Evolutionary conservation across 2,888 invertebrate genomes (phyloP), one percentile per base, ranked within the genome.

Genomic region (Ormyrus nitidulus): DNA sequence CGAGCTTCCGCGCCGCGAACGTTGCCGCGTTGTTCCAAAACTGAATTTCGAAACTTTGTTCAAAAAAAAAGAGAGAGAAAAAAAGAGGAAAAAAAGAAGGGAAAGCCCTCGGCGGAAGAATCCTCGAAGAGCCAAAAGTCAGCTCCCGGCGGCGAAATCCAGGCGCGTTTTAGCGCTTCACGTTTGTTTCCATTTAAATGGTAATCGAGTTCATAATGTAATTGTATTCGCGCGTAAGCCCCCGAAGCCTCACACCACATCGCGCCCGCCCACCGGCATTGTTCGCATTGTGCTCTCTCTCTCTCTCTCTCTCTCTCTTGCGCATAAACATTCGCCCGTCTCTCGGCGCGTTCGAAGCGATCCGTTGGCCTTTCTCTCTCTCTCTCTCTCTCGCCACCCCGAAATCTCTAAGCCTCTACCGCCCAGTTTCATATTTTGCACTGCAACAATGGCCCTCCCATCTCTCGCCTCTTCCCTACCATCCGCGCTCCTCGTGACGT

Each of bases 141-240:
- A 8, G 7, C 44, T 3, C 13, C 0, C 48, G 62, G 44, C 56
- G 5, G 54, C 56, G 75, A 79, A 77, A 81, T 78, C 83, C 81
- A 83, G 85, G 85, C 87, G 87, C 87, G 88, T 90, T 90, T 89
- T 88, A 89, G 89, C 90, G 88, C 89, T 89, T 89, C 88, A 88
- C 89, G 90, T 90, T 90, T 90, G 90, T 89, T 90, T 90, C 90
- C 90, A 90, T 90, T 90, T 90, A 90, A 90, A 90, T 90, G 90
- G 90, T 90, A 90, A 90, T 90, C 89, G 90, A 89, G 90, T 90
- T 89, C 89, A 89, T 89, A 90, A 90, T 90, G 89, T 90, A 90
- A 90, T 90, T 90, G 90, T 90, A 90, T 89, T 90, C 90, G 87
- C 86, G 86, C 86, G 87, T 90, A 89, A 90, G 90, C 89, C 77